Evolutionary conservation across 1,140 invertebrate genomes (phyloP).

Genomic region (Zeugodacus cucurbitae): DNA sequence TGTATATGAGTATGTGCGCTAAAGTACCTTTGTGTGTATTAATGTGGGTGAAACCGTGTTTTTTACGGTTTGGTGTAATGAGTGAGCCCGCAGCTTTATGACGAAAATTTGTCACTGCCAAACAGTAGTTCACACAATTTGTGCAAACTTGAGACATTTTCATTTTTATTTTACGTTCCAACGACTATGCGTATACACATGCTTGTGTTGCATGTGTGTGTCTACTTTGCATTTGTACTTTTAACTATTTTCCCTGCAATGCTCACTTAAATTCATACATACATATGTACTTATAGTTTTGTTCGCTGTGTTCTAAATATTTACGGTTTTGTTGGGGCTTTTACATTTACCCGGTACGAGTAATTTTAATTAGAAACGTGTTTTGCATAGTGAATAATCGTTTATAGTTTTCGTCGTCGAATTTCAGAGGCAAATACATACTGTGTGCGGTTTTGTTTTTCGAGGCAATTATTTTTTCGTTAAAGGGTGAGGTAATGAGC

Average conservation of each 20-base stretch:
- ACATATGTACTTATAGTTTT: neutral
- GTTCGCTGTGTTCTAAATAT: neutral
- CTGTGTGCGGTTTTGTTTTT: neutral
- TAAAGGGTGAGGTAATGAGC: neutral
- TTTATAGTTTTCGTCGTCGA: neutral
- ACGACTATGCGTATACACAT: neutral
- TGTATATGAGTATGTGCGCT: too few species aligned
- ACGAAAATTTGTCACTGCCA: neutral
- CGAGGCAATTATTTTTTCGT: neutral
- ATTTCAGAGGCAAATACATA: neutral
- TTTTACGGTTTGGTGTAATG: slow-evolving; percentile 14
- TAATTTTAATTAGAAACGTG: slow-evolving; percentile 43
- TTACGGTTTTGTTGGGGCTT: neutral
- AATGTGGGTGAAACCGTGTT: neutral
- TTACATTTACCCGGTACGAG: neutral
- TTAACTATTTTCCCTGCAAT: neutral
- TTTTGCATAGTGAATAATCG: slow-evolving; percentile 41
- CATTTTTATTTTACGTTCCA: neutral
- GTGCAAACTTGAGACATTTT: slow-evolving; percentile 27
- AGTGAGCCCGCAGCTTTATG: slow-evolving; percentile 4
- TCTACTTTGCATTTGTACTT: neutral
- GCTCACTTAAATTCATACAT: neutral
- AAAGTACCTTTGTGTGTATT: too few species aligned
- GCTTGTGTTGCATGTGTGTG: neutral
- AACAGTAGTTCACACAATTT: slow-evolving; percentile 29